A percentile compares a stretch with the other conserved stretches of the same genome.
Conservation (phyloP, 1,140 invertebrate genomes). For the Tetraneura akinire region DNA sequence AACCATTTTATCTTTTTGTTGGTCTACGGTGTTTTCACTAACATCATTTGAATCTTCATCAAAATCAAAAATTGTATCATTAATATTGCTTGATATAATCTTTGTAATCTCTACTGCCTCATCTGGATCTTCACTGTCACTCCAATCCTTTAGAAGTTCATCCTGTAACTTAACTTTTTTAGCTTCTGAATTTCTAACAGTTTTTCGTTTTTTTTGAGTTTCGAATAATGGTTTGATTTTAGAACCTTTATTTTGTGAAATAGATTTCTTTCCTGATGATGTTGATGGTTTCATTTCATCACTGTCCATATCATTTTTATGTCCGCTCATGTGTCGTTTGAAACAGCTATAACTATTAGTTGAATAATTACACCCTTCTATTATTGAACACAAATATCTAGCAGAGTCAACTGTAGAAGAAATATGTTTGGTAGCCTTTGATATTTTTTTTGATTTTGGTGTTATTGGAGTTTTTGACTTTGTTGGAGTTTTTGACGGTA, state of each 20-base stretch:
- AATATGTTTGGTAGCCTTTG: neutral
- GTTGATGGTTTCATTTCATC: neutral
- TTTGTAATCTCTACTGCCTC: neutral
- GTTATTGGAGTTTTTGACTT: neutral
- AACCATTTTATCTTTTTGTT: neutral
- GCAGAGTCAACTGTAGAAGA: neutral
- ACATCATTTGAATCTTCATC: neutral
- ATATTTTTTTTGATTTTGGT: neutral
- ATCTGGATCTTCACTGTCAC: neutral
- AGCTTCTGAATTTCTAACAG: neutral
- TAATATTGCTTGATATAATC: neutral
- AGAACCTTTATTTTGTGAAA: neutral
- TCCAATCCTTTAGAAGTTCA: slow-evolving; percentile 35
- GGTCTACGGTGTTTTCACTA: neutral
- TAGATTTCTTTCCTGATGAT: neutral
- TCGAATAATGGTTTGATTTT: neutral
- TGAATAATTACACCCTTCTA: neutral
- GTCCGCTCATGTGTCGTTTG: neutral
- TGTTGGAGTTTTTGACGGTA: too few species aligned
- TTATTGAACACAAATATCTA: neutral
- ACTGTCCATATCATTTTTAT: neutral
- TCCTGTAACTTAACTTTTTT: slow-evolving; percentile 27
- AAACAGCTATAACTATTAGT: neutral
- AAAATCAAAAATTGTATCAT: neutral
- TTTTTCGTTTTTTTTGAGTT: neutral